These are phyloP conservation scores for Galerucella pusilla DNA, from an alignment of 2,888 invertebrate genomes.

Conservation along the genomic window DNA sequence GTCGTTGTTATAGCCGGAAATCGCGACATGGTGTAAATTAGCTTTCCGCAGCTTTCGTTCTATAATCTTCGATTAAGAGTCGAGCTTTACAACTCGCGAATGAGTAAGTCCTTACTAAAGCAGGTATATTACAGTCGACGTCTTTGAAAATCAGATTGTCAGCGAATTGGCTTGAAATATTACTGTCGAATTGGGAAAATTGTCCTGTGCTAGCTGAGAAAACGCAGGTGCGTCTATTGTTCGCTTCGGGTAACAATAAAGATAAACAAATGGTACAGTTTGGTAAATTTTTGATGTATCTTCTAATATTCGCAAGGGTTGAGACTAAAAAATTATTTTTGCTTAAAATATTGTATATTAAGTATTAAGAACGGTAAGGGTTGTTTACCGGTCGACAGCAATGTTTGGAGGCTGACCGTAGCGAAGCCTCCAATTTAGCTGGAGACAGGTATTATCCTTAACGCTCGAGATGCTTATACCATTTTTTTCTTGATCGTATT, in stretches of 20 bases:
- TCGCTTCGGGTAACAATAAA: too few species aligned
- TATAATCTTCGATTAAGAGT: slow-evolving; percentile 48
- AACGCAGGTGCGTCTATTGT: slow-evolving; percentile 14
- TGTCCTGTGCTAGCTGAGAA: background rate
- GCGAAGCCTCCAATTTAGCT: too few species aligned
- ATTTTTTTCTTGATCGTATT: too few species aligned
- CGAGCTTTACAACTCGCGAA: slow-evolving; percentile 35
- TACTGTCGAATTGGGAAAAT: slow-evolving; percentile 11
- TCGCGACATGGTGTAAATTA: slow-evolving; percentile 39
- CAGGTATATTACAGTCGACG: slow-evolving; percentile 28
- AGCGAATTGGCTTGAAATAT: slow-evolving; percentile 35
- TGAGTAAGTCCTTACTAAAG: slow-evolving; percentile 35
- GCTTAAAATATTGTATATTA: too few species aligned
- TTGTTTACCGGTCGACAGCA: too few species aligned
- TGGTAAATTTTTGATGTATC: background rate
- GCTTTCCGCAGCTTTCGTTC: slow-evolving; percentile 32
- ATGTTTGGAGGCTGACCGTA: too few species aligned
- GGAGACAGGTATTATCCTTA: too few species aligned
- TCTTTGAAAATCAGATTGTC: slow-evolving; percentile 36
- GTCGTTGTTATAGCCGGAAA: slow-evolving; percentile 16
- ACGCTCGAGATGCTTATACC: too few species aligned
- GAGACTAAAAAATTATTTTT: too few species aligned
- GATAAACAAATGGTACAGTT: background rate
- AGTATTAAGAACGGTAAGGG: too few species aligned
- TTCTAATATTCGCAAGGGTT: background rate